Base-by-base conservation (phyloP, 1,140 invertebrate genomes). In the Drosophila burlai region DNA sequence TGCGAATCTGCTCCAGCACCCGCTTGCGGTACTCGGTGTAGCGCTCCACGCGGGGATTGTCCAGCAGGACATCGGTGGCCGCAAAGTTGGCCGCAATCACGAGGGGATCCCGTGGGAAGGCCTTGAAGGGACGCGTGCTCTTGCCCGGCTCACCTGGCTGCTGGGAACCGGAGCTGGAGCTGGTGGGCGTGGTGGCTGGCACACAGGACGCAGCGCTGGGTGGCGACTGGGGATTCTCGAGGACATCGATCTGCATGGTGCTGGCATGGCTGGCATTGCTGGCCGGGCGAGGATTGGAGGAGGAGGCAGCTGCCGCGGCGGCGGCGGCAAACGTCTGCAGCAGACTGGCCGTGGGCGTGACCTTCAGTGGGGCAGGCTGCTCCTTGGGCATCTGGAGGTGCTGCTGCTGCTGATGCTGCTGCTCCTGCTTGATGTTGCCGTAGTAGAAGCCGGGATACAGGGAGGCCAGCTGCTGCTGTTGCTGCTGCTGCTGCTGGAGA, bases 31-130 rank as follows among this genome's bases (percentile, higher is more conserved):
- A 97, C 38, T 95, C 94, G 4, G 94, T 93, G 80, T 95, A 97
- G 2, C 95, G 94, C 45, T 95, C 94, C 47, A 95, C 94, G 0
- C 94, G 94, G 11, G 94, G 93, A 65, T 93, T 93, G 66, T 94
- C 93, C 7, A 94, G 91, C 9, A 94, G 72, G 2, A 93, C 71
- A 76, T 94, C 94, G 10, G 92, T 87, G 10, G 94, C 83, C 0
- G 93, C 91, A 45, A 93, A 92, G 4, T 94, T 93, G 0, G 95
- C 91, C 0, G 94, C 94, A 7, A 96, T 93, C 1, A 94, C 93
- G 1, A 96, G 74, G 0, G 96, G 95, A 84, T 96, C 95, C 63
- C 95, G 95, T 0, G 96, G 95, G 77, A 96, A 96, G 1, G 95
- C 95, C 91, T 97, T 96, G 81, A 97, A 96, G 3, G 95, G 96